These are phyloP conservation scores for Bombus waltoni DNA, from an alignment of 1,140 invertebrate genomes.

Conservation along the genomic window DNA sequence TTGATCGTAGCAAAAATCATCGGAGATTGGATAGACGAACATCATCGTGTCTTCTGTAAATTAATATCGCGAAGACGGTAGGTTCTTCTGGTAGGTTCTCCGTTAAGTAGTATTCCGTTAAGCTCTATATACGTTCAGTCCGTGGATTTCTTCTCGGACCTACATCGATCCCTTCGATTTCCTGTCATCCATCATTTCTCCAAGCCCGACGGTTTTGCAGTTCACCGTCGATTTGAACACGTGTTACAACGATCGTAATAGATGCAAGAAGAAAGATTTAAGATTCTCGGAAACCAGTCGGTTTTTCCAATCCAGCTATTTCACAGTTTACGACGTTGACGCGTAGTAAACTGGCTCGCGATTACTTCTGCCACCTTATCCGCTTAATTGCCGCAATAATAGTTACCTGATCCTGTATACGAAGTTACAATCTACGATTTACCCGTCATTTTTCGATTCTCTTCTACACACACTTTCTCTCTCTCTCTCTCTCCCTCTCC, in stretches of 20 bases:
- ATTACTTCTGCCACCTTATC: neutral
- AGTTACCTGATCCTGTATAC: no score
- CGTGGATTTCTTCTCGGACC: neutral
- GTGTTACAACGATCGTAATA: neutral
- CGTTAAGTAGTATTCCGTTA: neutral
- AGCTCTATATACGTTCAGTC: no score
- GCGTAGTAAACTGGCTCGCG: neutral
- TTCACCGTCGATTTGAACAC: neutral
- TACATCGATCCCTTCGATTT: neutral
- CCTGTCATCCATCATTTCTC: neutral
- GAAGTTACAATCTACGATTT: neutral
- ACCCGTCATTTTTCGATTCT: neutral
- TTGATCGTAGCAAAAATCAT: constrained; percentile 8
- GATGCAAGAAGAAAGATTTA: neutral
- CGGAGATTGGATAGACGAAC: neutral
- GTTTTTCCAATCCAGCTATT: neutral
- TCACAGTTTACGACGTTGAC: neutral
- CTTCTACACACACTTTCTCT: no score
- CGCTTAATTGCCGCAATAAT: constrained; percentile 1
- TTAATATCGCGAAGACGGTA: neutral
- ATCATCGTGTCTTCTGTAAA: neutral
- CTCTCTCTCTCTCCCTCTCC: no score
- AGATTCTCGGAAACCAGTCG: neutral
- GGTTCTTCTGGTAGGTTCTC: neutral
- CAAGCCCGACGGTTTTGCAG: neutral